phyloP scores from a whole-genome alignment of 2,888 invertebrate genomes.

The Andrena trimmerana region DNA sequence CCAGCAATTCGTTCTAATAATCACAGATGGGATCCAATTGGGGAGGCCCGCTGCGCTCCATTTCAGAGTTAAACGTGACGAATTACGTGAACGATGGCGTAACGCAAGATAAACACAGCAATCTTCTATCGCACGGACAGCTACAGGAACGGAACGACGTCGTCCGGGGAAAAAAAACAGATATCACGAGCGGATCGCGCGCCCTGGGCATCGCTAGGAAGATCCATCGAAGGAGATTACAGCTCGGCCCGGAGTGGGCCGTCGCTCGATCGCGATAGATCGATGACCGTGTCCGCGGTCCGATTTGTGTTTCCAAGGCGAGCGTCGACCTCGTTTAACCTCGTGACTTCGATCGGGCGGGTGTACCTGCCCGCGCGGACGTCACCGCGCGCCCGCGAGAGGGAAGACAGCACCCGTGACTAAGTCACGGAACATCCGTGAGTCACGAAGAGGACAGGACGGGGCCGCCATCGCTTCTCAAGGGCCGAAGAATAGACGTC shows the following conservation, averaged over 20 bases:
- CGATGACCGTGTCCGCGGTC: constrained; percentile 24
- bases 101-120: neutral
- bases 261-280: constrained; percentile 46
- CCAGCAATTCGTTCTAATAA: too few species aligned
- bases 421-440: constrained; percentile 74
- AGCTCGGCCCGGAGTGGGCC: neutral
- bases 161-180: neutral
- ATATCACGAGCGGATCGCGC: constrained; percentile 4
- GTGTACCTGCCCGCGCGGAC: constrained; percentile 40
- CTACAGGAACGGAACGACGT: too few species aligned
- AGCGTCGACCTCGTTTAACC: constrained; percentile 59
- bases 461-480: constrained; percentile 41
- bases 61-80: constrained; percentile 5
- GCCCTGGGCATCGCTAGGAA: neutral
- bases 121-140: too few species aligned
- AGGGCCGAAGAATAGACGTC: constrained; percentile 71
- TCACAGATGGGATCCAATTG: too few species aligned
- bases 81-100: neutral
- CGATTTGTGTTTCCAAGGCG: constrained; percentile 47
- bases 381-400: constrained; percentile 24
- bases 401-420: constrained; percentile 58
- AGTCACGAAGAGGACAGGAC: constrained; percentile 68
- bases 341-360: constrained; percentile 50
- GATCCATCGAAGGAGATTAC: constrained; percentile 37
- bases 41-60: neutral